Evolutionary conservation across 2,888 invertebrate species (phyloP), one percentile per base, ranked within the genome.

Genomic region (Anthrax anthrax): DNA sequence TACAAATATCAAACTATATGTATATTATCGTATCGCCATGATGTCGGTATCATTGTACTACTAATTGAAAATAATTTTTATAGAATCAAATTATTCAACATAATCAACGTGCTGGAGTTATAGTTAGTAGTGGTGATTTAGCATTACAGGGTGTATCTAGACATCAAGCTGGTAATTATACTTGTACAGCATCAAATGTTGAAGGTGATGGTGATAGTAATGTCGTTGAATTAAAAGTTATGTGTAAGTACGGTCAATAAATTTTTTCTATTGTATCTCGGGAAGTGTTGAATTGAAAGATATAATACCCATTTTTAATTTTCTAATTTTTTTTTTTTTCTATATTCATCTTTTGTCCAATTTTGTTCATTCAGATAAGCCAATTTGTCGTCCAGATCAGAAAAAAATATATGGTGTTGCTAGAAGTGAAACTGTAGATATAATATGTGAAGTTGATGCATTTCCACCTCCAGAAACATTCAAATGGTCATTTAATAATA

Each of bases 161-260:
- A 56, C 78, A 77, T 54, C 87, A 87, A 62, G 84, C 87, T 2
- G 91, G 91, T 43, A 83, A 84, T 69, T 91, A 91, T 67, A 80
- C 84, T 34, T 91, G 91, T 66, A 81, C 86, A 19, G 91, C 89
- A 3, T 88, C 87, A 42, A 91, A 92, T 62, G 87, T 89, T 14
- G 90, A 91, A 67, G 91, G 91, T 1, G 90, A 90, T 57, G 90
- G 90, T 12, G 80, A 80, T 58, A 90, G 90, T 54, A 80, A 81
- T 58, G 75, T 77, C 40, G 82, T 90, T 37, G 77, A 80, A 60
- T 73, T 92, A 46, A 84, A 85, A 72, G 83, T 92, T 59, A 88
- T 90, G 79, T 91, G 91, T 91, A 75, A 87, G 90, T 84, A 61
- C n/a, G n/a, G n/a, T n/a, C n/a, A n/a, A n/a, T n/a, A n/a, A n/a